Evolutionary conservation across 2,888 invertebrate species (phyloP), one percentile per base, ranked within the genome.

Genomic region (Cheiracanthium punctorium): DNA sequence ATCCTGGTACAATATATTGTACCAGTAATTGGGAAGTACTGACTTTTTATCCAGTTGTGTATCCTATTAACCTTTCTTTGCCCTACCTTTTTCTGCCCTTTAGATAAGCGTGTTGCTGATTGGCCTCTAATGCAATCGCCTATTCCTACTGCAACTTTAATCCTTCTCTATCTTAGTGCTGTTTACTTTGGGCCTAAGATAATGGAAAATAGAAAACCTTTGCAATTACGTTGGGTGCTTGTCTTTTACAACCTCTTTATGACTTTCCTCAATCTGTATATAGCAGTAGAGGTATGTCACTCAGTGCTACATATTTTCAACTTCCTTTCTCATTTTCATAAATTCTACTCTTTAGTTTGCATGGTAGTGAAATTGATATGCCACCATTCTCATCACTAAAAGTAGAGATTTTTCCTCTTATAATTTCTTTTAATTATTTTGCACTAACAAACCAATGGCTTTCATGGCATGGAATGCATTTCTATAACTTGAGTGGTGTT

Each of bases 101-200:
- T 92, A 95, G 97, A 97, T 91, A 93, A 94, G 89, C 93, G 96
- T 90, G 96, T 96, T 41, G 94, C 94, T 93, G 95, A 95, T 92
- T 97, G 96, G 96, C 94, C 95, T 0, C 92, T 97, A 90, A 96
- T 97, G 80, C 95, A 96, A 90, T 96, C 96, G 0, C 96, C 96
- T 0, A 91, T 93, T 80, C 95, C 96, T 0, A 96, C 96, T 5
- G 90, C 95, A 5, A 90, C 94, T 28, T 94, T 95, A 91, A 95
- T 95, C 14, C 88, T 94, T 73, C 89, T 95, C 12, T 97, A 97
- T 91, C 93, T 97, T 65, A 93, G 94, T 89, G 94, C 96, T 90
- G 96, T 97, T 14, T 95, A 94, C 94, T 92, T 94, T 28, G 96
- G 97, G 1, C 97, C 97, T 52, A 95, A 94, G 91, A 89, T 95